Evolutionary conservation across 2,797 vertebrate species (phyloP), one percentile per base, ranked within the genome.

Genomic region (Rhinichthys osculus): DNA sequence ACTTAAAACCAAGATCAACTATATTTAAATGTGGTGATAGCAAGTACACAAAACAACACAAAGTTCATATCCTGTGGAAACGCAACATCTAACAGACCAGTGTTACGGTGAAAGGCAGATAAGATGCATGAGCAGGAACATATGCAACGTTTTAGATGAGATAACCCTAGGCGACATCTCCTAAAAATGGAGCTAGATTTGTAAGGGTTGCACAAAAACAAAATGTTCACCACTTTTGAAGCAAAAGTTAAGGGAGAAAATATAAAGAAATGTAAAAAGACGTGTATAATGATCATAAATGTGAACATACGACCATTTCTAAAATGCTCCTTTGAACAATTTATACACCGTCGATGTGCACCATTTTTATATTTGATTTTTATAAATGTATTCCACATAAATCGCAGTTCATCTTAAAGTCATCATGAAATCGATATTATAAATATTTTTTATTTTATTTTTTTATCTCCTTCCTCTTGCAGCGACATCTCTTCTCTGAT

Each of bases 51-150:
- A 64, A 80, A 80, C 83, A 79, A 71, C 69, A 85, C 69, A 80
- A 40, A 85, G 77, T 72, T 85, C 84, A 85, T 78, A 80, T 80
- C 69, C 84, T 73, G 83, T 44, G 5, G 30, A 79, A 79, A 42
- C 27, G 3, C 21, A 14, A 2, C 21, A 66, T 64, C 57, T 50
- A 30, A 38, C 71, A 62, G 17, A 62, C 11, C 38, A 59, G 54
- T 42, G n/a, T 74, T 74, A 38, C 9, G 35, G 30, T 69, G 19
- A 71, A 33, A 52, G 47, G 47, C 21, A 82, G 62, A 78, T 44
- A 72, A 40, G 7, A 52, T 13, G 27, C 47, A 80, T 50, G 38
- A 1, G 19, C 76, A 54, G 47, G 73, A 77, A 70, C 50, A 30
- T 70, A 30, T 21, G 27, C 19, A 71, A 13, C 1, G 44, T 17